Evolutionary conservation across 2,888 invertebrate genomes (phyloP).

Genomic region (Nomada hirtipes): DNA sequence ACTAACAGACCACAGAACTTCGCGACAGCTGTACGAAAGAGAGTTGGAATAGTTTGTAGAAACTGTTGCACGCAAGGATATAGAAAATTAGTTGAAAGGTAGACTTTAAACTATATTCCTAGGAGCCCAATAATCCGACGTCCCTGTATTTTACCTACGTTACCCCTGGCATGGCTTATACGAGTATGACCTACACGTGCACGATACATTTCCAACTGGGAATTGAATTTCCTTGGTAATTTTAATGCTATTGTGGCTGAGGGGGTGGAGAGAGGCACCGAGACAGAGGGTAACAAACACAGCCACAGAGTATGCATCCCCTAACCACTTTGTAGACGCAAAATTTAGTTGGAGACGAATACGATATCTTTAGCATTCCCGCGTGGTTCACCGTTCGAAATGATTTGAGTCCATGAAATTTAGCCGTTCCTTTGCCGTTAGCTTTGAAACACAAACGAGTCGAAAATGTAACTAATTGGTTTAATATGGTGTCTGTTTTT

Average conservation of each 20-base stretch:
- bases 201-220: slow-evolving; percentile 79
- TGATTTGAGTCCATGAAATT: slow-evolving; percentile 22
- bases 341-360: slow-evolving; percentile 69
- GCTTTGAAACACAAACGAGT: neutral
- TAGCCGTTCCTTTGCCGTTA: slow-evolving; percentile 9
- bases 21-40: no score
- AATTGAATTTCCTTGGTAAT: slow-evolving; percentile 83
- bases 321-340: slow-evolving; percentile 61
- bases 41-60: no score
- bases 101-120: neutral
- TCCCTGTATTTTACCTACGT: slow-evolving; percentile 52
- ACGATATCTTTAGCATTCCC: slow-evolving; percentile 54
- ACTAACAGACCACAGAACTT: no score
- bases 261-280: slow-evolving; percentile 59
- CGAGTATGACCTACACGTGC: slow-evolving; percentile 67
- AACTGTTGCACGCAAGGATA: neutral
- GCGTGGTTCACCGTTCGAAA: slow-evolving; percentile 48
- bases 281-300: slow-evolving; percentile 74
- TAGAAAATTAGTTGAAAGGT: neutral
- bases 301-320: slow-evolving; percentile 55
- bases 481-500: neutral
- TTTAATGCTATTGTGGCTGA: slow-evolving; percentile 81
- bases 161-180: slow-evolving; percentile 34
- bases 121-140: slow-evolving; percentile 37
- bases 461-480: neutral